phyloP scores from a whole-genome alignment of 2,888 invertebrate genomes.

The Euspilapteryx auroguttella region DNA sequence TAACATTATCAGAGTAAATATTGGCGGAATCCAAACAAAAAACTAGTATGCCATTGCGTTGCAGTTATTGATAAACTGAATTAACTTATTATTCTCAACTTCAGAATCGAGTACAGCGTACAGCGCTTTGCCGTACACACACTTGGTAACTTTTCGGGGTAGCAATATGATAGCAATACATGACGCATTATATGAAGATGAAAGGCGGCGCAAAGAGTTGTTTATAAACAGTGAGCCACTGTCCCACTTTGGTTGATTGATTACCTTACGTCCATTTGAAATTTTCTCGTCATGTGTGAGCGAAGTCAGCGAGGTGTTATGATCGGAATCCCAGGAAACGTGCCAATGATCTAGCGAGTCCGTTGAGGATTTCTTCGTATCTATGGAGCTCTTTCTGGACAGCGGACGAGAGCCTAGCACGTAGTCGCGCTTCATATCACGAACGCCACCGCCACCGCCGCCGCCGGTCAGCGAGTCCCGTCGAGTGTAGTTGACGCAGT shows the following conservation, averaged over 20 bases:
- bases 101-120: too few species aligned
- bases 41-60: too few species aligned
- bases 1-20: too few species aligned
- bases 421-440: conserved; percentile 58
- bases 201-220: too few species aligned
- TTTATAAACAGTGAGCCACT: too few species aligned
- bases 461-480: conserved; percentile 38
- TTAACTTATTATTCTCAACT: too few species aligned
- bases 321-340: conserved; percentile 69
- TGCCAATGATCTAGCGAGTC: conserved; percentile 74
- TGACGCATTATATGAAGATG: too few species aligned
- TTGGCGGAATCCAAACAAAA: too few species aligned
- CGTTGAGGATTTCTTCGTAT: conserved; percentile 61
- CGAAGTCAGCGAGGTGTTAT: conserved; percentile 64
- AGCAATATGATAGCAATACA: too few species aligned
- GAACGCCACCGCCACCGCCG: conserved; percentile 31
- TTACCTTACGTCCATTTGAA: conserved; percentile 40
- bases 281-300: conserved; percentile 60
- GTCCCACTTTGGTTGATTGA: conserved; percentile 13
- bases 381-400: conserved; percentile 52
- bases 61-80: too few species aligned
- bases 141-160: too few species aligned
- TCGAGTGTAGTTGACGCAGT: conserved; percentile 40
- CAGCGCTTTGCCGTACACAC: too few species aligned
- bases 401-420: conserved; percentile 44